These are phyloP conservation scores for Scaeva pyrastri DNA, from an alignment of 2,888 invertebrate species.

Conservation along the genomic window DNA sequence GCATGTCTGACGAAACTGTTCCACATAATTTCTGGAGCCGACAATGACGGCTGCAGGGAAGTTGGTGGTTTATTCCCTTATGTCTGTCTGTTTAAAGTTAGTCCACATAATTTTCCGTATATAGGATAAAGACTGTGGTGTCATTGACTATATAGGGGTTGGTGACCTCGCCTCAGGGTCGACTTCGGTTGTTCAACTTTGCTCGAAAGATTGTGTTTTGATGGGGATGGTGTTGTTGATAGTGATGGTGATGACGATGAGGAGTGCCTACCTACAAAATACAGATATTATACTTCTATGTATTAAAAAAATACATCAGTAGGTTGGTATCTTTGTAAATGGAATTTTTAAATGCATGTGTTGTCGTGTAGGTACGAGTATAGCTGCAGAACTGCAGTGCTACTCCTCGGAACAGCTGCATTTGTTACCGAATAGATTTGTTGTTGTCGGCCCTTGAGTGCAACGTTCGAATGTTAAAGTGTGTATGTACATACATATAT, in stretches of 20 bases:
- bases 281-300: not conserved
- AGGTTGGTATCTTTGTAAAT: not conserved
- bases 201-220: slow-evolving; percentile 50
- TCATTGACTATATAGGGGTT: slow-evolving; percentile 81
- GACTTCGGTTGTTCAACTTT: slow-evolving; percentile 83
- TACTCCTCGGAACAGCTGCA: slow-evolving; percentile 64
- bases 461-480: not conserved
- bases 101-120: slow-evolving; percentile 71
- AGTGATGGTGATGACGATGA: slow-evolving; percentile 26
- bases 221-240: slow-evolving; percentile 27
- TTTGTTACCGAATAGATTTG: slow-evolving; percentile 31
- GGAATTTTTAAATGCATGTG: not conserved
- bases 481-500: not conserved
- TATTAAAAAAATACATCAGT: slow-evolving; percentile 5
- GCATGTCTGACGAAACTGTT: slow-evolving; percentile 69
- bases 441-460: not conserved
- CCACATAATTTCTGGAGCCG: slow-evolving; percentile 66
- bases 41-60: slow-evolving; percentile 47
- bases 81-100: slow-evolving; percentile 66
- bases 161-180: slow-evolving; percentile 84
- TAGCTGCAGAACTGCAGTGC: slow-evolving; percentile 18
- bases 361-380: not conserved
- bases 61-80: slow-evolving; percentile 59
- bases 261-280: not conserved
- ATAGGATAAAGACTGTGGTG: slow-evolving; percentile 72